Percentiles rank a stretch among this genome's conserved stretches.
Evolutionary conservation across 2,888 invertebrate genomes (phyloP).

Genomic region (Tortrix viridana): DNA sequence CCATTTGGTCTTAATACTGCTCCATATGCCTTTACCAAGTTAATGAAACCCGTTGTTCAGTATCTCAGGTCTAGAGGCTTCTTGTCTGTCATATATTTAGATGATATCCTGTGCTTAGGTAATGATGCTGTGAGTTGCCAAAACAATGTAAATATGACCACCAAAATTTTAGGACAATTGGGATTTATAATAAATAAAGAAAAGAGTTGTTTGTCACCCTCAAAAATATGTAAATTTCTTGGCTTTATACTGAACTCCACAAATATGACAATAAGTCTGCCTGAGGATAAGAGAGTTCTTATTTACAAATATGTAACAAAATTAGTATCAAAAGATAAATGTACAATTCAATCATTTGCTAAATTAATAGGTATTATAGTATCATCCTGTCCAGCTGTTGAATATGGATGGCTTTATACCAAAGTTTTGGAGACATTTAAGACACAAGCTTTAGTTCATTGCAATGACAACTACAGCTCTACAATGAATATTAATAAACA

Average conservation of each 20-base stretch:
- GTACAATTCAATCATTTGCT: slow-evolving; percentile 4
- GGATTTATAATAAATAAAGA: too few species aligned
- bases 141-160: background rate
- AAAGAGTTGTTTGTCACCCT: background rate
- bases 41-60: slow-evolving; percentile 15
- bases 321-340: background rate
- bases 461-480: background rate
- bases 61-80: slow-evolving; percentile 3
- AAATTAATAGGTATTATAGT: slow-evolving; percentile 8
- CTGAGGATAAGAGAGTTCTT: slow-evolving; percentile 1
- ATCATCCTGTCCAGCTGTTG: slow-evolving; percentile 13
- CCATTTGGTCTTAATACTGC: too few species aligned
- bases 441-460: background rate
- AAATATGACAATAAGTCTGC: slow-evolving; percentile 7
- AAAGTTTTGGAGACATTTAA: slow-evolving; percentile 9
- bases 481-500: too few species aligned
- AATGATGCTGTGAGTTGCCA: slow-evolving; percentile 1
- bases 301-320: slow-evolving; percentile 4
- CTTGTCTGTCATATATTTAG: slow-evolving; percentile 6
- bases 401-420: slow-evolving; percentile 18
- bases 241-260: too few species aligned
- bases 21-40: too few species aligned
- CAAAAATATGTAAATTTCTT: slow-evolving; percentile 4
- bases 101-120: slow-evolving; percentile 13
- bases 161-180: background rate